Conservation (phyloP, 2,888 invertebrate genomes). For the Bombylius discolor region DNA sequence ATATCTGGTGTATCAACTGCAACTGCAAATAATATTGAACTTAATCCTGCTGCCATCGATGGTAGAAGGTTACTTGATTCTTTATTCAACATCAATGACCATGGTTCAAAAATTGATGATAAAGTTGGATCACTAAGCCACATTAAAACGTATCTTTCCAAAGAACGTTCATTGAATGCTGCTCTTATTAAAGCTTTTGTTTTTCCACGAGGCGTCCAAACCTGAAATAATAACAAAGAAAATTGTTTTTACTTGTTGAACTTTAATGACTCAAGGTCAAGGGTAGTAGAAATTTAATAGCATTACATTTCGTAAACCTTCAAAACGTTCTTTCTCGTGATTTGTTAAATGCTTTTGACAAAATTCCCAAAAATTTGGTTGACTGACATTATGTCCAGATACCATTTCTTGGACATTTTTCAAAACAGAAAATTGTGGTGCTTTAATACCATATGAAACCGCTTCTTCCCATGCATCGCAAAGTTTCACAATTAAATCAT, state of each 20-base stretch:
- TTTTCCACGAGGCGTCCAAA: constrained; percentile 49
- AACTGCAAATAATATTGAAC: constrained; percentile 83
- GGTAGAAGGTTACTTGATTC: constrained; percentile 69
- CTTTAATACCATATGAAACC: constrained; percentile 62
- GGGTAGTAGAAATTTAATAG: neutral
- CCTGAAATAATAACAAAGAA: constrained; percentile 29
- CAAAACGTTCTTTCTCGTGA: constrained; percentile 78
- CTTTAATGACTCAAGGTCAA: too few species aligned
- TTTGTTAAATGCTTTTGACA: constrained; percentile 66
- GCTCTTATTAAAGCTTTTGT: constrained; percentile 76
- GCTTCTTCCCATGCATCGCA: constrained; percentile 66
- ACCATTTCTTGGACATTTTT: constrained; percentile 65
- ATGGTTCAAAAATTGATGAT: constrained; percentile 67
- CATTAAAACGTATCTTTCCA: constrained; percentile 69
- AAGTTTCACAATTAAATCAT: constrained; percentile 41
- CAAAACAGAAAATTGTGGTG: constrained; percentile 40
- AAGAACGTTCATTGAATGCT: constrained; percentile 78
- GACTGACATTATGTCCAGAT: constrained; percentile 35
- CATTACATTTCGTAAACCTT: constrained; percentile 45
- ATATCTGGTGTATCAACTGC: constrained; percentile 77
- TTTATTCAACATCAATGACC: constrained; percentile 69
- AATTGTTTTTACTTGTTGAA: too few species aligned
- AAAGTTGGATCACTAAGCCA: constrained; percentile 56
- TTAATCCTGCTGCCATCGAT: constrained; percentile 75
- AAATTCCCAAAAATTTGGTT: constrained; percentile 62